phyloP scores from a whole-genome alignment of 2,113 vertebrate genomes.

The Amphiprion percula region DNA sequence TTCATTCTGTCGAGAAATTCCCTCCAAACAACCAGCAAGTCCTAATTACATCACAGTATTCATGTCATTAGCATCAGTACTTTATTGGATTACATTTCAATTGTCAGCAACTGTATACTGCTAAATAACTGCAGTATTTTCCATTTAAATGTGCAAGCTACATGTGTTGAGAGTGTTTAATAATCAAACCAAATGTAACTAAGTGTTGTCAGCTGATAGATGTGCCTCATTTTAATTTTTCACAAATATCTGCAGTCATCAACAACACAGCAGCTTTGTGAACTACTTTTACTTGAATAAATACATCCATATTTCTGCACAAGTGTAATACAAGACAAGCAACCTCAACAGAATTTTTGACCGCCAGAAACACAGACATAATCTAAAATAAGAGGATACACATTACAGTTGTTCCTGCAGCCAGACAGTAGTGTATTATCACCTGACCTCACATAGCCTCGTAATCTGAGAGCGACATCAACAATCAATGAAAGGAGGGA shows the following conservation, averaged over 20 bases:
- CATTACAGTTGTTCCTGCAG: constrained; percentile 26
- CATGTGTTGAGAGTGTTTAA: constrained; percentile 1
- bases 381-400: constrained; percentile 16
- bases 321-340: not conserved
- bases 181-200: constrained; percentile 15
- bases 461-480: constrained; percentile 76
- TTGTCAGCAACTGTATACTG: constrained; percentile 14
- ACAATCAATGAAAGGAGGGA: constrained; percentile 73
- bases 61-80: not conserved
- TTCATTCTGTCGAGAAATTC: constrained; percentile 1
- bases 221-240: constrained; percentile 17
- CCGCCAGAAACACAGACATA: constrained; percentile 25
- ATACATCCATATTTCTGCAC: not conserved
- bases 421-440: constrained; percentile 64
- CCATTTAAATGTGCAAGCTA: not conserved
- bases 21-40: constrained; percentile 3
- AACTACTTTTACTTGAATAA: not conserved
- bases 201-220: not conserved
- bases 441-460: constrained; percentile 63
- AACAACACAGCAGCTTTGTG: not conserved
- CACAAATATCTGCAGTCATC: constrained; percentile 10
- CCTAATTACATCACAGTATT: constrained; percentile 8
- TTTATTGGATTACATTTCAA: not conserved
- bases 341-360: not conserved
- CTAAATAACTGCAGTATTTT: constrained; percentile 1